Percentiles rank a stretch among this genome's conserved stretches.
Evolutionary conservation across 2,113 vertebrate species (phyloP).

Genomic region (Myiopsitta monachus): DNA sequence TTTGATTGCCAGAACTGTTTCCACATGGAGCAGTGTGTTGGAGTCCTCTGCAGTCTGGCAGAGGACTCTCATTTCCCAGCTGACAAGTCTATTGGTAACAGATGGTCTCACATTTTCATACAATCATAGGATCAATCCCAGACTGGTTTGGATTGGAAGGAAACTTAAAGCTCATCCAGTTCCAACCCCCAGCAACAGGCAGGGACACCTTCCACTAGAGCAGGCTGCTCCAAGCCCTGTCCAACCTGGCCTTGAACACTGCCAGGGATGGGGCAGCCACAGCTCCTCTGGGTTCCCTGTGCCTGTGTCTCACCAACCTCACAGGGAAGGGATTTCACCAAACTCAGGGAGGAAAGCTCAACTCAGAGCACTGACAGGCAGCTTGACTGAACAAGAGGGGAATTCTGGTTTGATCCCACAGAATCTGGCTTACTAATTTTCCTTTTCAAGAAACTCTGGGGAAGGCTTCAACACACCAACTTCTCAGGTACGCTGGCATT

Average conservation of each 20-base stretch:
- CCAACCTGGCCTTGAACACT: neutral
- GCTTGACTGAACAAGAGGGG: neutral
- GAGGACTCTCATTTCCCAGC: neutral
- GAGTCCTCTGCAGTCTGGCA: neutral
- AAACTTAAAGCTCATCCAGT: neutral
- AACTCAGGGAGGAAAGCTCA: neutral
- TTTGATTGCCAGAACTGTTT: rapidly evolving
- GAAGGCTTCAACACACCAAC: neutral
- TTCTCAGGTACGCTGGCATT: neutral
- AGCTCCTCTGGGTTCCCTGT: neutral
- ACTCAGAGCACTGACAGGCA: neutral
- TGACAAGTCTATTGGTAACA: neutral
- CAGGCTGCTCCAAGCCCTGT: neutral
- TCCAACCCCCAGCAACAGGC: neutral
- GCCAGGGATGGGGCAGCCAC: neutral
- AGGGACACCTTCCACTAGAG: neutral
- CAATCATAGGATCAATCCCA: neutral
- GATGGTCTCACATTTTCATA: neutral
- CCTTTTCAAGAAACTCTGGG: neutral
- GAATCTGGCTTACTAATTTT: neutral
- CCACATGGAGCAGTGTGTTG: rapidly evolving
- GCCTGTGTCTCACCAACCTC: neutral
- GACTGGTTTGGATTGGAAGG: neutral
- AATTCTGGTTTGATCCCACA: neutral
- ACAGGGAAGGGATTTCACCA: neutral